Base-by-base conservation (phyloP, 2,888 invertebrate species). In the Oxyteleia sp. region DNA sequence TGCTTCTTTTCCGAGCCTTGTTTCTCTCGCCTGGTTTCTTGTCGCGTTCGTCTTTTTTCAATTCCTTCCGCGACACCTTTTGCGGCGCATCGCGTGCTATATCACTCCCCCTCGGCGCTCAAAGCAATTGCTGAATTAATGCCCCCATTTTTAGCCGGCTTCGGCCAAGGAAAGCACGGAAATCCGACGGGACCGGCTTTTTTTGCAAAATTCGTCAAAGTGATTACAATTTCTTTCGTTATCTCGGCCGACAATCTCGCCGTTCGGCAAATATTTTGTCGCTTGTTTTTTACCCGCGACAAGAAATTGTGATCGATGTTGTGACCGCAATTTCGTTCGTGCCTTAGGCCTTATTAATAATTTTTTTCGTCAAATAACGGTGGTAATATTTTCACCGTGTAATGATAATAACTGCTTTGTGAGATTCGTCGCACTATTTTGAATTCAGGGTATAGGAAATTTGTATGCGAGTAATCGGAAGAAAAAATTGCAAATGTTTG, bases 111-210 rank as follows among this genome's bases (percentile, higher is more conserved):
- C 32, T 53, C 20, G 45, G 74, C 47, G 0, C 55, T 47, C 11
- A 53, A 64, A 74, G 75, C 57, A 75, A 75, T 75, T 75, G 75
- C 57, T 64, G 38, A 55, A 75, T 64, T 75, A 75, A 75, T 75
- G 55, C 66, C 55, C 15, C 47, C 55, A 76, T 76, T 76, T 76
- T 76, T 64, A 63, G 29, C 16, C 32, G 10, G 18, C 55, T 32
- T 23, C 15, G 5, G 23, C 49, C 38, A 13, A 49, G 53, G 41
- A 53, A 29, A 74, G 64, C 55, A 38, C 43, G 55, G 26, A 74
- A 53, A 55, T 71, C 20, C 55, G 35, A 63, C 13, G 10, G 43
- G 41, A 5, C 43, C 13, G 18, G 13, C 15, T 4, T 45, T 75
- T 66, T 76, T 57, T 75, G 20, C 66, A 55, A 66, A 66, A 66